Evolutionary conservation across 2,888 invertebrate species (phyloP).

Genomic region (Ellobium chinense): DNA sequence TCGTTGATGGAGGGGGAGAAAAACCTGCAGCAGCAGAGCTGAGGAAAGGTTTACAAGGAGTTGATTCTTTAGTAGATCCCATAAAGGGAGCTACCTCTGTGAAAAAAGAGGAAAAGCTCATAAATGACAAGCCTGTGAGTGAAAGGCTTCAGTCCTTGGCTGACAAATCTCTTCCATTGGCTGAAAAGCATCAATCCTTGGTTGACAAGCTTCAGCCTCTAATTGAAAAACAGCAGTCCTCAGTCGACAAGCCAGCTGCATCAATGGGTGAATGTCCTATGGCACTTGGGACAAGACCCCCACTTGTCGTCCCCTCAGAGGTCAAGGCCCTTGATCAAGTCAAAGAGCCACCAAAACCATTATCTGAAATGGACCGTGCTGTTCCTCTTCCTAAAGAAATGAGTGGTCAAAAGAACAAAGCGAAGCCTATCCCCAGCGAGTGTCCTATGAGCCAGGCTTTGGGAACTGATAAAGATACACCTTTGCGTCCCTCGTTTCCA

Average conservation of each 20-base stretch:
- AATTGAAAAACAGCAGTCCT: too few relatives aligned
- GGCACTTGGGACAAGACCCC: conserved; percentile 28
- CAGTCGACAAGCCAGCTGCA: background rate
- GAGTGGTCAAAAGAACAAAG: background rate
- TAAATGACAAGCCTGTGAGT: background rate
- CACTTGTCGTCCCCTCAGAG: background rate
- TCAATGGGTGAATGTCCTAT: conserved; percentile 55
- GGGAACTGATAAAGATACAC: too few relatives aligned
- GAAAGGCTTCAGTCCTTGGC: background rate
- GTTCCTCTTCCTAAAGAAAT: background rate
- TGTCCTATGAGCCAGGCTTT: conserved; percentile 92
- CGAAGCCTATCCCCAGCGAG: conserved; percentile 79
- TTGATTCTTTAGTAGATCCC: background rate
- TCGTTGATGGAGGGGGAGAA: background rate
- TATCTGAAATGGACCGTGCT: conserved; percentile 30
- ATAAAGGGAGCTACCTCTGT: background rate
- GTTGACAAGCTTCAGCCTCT: too few relatives aligned
- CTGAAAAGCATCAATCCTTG: too few relatives aligned
- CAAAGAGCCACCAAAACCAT: conserved; percentile 24
- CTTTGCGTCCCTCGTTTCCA: conserved; percentile 29
- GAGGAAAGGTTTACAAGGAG: background rate
- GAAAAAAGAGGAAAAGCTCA: background rate
- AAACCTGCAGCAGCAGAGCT: background rate
- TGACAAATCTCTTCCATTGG: too few relatives aligned
- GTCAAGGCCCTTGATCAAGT: background rate